Percentiles rank a stretch among this genome's conserved stretches.
These are phyloP conservation scores for Marmota monax DNA, from an alignment of 2,113 vertebrate genomes.

Conservation along the genomic window DNA sequence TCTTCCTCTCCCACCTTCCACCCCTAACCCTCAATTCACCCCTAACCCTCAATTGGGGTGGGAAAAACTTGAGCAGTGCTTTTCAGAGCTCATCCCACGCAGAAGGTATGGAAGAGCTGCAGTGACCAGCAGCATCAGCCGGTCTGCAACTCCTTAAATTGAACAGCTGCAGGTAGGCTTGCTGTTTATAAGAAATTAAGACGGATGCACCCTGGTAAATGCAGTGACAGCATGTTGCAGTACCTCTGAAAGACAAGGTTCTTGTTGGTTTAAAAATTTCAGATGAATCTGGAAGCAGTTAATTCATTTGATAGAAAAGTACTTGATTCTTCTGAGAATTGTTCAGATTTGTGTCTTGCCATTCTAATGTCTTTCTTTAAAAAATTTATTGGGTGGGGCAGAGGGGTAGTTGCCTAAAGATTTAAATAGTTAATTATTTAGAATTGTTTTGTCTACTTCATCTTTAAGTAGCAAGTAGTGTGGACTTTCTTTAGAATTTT, in stretches of 20 bases:
- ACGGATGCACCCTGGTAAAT: slow-evolving; percentile 36
- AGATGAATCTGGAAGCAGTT: slow-evolving; percentile 76
- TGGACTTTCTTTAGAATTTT: slow-evolving; percentile 74
- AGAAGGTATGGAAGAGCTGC: slow-evolving; percentile 78
- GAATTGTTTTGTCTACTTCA: slow-evolving; percentile 73
- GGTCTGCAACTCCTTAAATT: slow-evolving; percentile 82
- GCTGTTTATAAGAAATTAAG: slow-evolving; percentile 67
- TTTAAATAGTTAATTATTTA: slow-evolving; percentile 73
- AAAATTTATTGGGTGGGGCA: slow-evolving; percentile 86
- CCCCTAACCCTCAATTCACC: neutral
- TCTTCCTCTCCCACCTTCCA: neutral
- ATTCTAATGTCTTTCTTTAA: slow-evolving; percentile 62
- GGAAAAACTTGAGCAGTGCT: slow-evolving; percentile 80
- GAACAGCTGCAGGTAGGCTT: slow-evolving; percentile 87
- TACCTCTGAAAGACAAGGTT: slow-evolving; percentile 72
- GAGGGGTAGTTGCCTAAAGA: slow-evolving; percentile 73
- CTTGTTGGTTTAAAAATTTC: slow-evolving; percentile 60
- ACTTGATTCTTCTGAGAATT: slow-evolving; percentile 70
- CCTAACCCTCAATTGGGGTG: slow-evolving; percentile 54
- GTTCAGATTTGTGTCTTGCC: slow-evolving; percentile 72
- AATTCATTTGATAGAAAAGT: slow-evolving; percentile 73
- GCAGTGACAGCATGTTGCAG: slow-evolving; percentile 49
- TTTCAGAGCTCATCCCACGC: slow-evolving; percentile 61
- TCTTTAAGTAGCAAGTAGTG: slow-evolving; percentile 71
- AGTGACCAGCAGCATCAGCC: slow-evolving; percentile 71